Base-by-base conservation (phyloP, 2,113 vertebrate genomes). In the Oryzias melastigma region DNA sequence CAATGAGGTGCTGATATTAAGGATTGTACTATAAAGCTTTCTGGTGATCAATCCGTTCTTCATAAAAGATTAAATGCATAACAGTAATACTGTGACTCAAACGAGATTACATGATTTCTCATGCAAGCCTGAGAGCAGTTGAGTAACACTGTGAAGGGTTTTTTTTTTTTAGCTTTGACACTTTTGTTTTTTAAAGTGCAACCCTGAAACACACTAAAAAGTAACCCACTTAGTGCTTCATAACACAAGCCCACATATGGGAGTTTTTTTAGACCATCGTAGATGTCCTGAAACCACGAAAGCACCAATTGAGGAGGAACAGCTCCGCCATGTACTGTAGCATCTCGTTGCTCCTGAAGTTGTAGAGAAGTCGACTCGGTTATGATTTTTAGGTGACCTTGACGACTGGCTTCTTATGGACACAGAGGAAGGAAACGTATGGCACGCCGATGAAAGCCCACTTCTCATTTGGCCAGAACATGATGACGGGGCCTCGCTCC, bases 401-500 rank as follows among this genome's bases (percentile, higher is more conserved):
- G 77, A 99, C 82, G 0, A 94, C 69, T 0, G 93, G 90, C 57
- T 96, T 98, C 84, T 92, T 95, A 63, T 90, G 90, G 35, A 93
- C 94, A 1, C 93, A 99, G 64, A 99, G 94, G 3, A 98, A 91
- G 20, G 91, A 95, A 77, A 98, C 92, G 0, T 98, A 98, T 7
- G 96, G 97, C 55, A 98, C 91, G 0, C 97, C 96, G 1, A 98
- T 98, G 86, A 98, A 98, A 3, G 97, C 97, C 97, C 97, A 99
- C 43, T 92, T 96, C 89, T 99, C 97, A 14, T 93, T 98, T 62
- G 97, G 96, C 97, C 97, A 99, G 91, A 99, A 99, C 91, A 91
- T 95, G 86, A 99, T 92, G 75, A 98, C 96, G 0, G 97, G 97
- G 1, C 96, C 95, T 84, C 96, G 95, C 81, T 98, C 97, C 0